A percentile compares a stretch with the other conserved stretches of the same genome.
Conservation (phyloP, 1,140 invertebrate species). For the Tachypleus tridentatus region DNA sequence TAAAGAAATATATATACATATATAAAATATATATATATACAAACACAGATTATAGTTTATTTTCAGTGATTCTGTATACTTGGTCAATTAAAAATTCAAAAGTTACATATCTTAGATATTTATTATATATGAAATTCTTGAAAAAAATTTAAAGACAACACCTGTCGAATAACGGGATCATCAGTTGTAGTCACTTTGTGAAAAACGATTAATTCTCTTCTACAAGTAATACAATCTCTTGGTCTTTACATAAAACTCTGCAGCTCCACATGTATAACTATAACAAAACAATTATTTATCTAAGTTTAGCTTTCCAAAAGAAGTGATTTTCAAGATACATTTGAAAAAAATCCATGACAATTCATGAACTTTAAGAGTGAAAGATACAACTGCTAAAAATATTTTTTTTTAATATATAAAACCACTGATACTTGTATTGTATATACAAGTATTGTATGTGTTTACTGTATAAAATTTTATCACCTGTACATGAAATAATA, state of each 20-base stretch:
- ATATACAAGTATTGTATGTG: too few relatives aligned
- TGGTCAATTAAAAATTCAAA: too few relatives aligned
- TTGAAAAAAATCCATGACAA: too few relatives aligned
- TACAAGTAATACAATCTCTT: conserved; percentile 96
- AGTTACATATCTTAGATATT: too few relatives aligned
- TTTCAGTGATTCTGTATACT: too few relatives aligned
- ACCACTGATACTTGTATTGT: too few relatives aligned
- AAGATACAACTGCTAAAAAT: not conserved
- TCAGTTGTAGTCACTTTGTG: conserved; percentile 98
- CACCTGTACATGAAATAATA: too few relatives aligned
- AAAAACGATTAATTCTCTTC: conserved; percentile 92
- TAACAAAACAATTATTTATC: conserved; percentile 24
- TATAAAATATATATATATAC: not conserved
- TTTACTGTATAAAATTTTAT: too few relatives aligned
- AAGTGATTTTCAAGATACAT: not conserved
- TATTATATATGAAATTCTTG: too few relatives aligned
- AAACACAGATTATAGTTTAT: too few relatives aligned
- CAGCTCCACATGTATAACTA: conserved; percentile 73
- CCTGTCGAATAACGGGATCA: conserved; percentile 89
- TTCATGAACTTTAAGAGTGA: not conserved
- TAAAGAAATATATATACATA: conserved; percentile 1
- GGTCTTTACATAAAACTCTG: conserved; percentile 95
- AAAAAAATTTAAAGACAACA: conserved; percentile 19
- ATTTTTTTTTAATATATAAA: not conserved
- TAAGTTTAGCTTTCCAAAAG: not conserved